A percentile compares a stretch with the other conserved stretches of the same genome.
Conservation (phyloP, 2,888 invertebrate genomes). For the Apodemia mormo region DNA sequence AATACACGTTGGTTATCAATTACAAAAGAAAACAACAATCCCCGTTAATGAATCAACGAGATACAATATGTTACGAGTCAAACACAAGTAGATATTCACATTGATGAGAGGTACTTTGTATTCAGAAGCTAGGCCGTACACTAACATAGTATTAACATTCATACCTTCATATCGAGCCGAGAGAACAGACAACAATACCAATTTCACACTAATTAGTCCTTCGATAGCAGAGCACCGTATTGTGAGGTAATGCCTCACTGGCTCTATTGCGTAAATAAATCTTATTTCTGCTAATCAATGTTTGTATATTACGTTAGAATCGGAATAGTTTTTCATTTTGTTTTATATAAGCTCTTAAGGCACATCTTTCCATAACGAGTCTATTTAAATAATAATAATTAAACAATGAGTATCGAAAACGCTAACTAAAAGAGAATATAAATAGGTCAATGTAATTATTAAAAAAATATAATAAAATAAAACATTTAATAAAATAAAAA, state of each 20-base stretch:
- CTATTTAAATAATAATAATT: no score
- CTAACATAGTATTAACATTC: conserved; percentile 9
- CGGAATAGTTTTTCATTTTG: no score
- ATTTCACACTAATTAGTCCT: conserved; percentile 5
- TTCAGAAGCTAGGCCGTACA: background rate
- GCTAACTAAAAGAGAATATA: no score
- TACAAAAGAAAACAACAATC: background rate
- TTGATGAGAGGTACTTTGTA: conserved; percentile 10
- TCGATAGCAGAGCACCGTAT: background rate
- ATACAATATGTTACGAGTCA: background rate
- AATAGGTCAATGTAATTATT: no score
- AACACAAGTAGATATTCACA: background rate
- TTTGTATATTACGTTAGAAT: no score
- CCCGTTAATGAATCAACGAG: background rate
- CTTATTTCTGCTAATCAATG: no score
- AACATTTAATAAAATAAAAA: no score
- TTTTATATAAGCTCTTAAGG: no score
- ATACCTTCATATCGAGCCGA: conserved; percentile 5
- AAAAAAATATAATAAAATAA: no score
- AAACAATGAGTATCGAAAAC: no score
- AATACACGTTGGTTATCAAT: background rate
- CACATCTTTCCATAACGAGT: no score
- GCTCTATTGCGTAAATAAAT: background rate
- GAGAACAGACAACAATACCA: conserved; percentile 7
- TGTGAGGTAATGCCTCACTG: background rate